Base-by-base conservation (phyloP, 2,797 vertebrate species). In the Intellagama lesueurii region DNA sequence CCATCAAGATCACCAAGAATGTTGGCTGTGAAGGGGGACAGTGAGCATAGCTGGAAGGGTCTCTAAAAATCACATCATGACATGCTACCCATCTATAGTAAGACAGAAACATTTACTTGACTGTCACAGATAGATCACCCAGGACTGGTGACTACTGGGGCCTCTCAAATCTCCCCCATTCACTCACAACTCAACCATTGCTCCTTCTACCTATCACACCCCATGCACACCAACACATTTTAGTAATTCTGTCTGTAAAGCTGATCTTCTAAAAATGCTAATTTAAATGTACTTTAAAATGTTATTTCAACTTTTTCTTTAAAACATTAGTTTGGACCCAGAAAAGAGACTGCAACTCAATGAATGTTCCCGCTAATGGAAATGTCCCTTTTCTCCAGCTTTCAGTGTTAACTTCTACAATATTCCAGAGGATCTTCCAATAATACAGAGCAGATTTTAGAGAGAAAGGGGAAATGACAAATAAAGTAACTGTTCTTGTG, bases 1-100 rank as follows among this genome's bases (percentile, higher is more conserved):
- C 72, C 19, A 66, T 75, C 40, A 83, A 77, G 80, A 88, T 80
- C 81, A 88, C 81, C 80, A 83, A 68, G 47, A 22, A 76, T 68
- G 87, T 66, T 19, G n/a, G 22, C 66, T 82, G 40, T 47, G 12
- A 32, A 82, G 30, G 19, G 66, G 56, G 40, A 64, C 56, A 64
- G 5, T 64, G 30, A 88, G 8, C 49, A 81, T 66, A 75, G 17
- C 26, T 32, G 17, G 14, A 32, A 66, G 60, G 19, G 17, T 28
- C 64, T 80, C 8, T 30, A 40, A n/a, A 4, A 26, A 52, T 35
- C 44, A 7, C 6, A 17, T 4, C 49, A 52, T 56, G 35, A 19
- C 44, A 70, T 66, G 69, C 40, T 24, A 32, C 22, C 47, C n/a
- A 70, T 72, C 19, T 70, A 14, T 30, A 49, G 2, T 26, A 52